Percentiles rank a stretch among this genome's conserved stretches.
Conservation (phyloP, 1,140 invertebrate species). For the Cotesia vestalis region DNA sequence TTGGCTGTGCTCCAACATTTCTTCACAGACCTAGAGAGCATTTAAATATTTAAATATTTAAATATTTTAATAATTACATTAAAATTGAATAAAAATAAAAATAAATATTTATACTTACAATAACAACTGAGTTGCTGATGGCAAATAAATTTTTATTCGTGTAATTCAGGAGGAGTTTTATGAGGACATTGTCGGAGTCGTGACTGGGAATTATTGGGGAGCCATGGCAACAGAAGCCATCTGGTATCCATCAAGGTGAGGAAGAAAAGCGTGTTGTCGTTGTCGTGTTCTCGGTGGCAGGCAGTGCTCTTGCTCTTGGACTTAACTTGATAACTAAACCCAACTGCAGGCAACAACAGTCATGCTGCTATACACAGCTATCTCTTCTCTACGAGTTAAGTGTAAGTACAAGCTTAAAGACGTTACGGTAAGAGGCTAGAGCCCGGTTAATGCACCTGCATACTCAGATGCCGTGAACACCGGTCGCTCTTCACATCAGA, state of each 20-base stretch:
- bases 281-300: too few species aligned
- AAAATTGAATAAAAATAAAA: neutral
- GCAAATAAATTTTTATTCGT: neutral
- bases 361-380: too few species aligned
- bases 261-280: neutral
- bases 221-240: slow-evolving; percentile 29
- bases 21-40: neutral
- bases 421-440: slow-evolving; percentile 57
- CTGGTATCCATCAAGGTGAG: slow-evolving; percentile 21
- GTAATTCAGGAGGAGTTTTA: neutral
- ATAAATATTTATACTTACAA: too few species aligned
- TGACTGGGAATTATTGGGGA: neutral
- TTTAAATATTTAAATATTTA: neutral
- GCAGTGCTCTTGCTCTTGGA: neutral
- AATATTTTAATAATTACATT: neutral
- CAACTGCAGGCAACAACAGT: neutral
- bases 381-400: slow-evolving; percentile 29
- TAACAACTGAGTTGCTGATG: too few species aligned
- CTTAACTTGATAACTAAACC: slow-evolving; percentile 27
- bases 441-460: slow-evolving; percentile 63
- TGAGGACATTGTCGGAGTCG: neutral
- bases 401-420: slow-evolving; percentile 40
- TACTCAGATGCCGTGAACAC: slow-evolving; percentile 46
- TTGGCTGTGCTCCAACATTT: slow-evolving; percentile 6
- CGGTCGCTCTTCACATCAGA: slow-evolving; percentile 35